These are phyloP conservation scores for Perccottus glenii DNA, from an alignment of 2,113 vertebrate genomes.

Conservation along the genomic window DNA sequence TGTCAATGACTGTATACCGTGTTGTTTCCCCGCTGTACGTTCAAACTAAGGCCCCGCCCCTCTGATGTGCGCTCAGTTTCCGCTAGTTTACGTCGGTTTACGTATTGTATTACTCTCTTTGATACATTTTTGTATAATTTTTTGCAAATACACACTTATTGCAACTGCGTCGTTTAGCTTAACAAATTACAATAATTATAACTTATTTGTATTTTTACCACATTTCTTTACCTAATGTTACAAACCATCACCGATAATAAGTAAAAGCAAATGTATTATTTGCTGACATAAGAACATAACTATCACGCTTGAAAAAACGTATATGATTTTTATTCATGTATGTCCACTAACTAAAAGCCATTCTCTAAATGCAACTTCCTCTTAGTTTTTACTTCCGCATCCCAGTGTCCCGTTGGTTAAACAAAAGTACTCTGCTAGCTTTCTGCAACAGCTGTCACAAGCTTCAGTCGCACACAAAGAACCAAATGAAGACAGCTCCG, in stretches of 20 bases:
- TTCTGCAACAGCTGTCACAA: constrained; percentile 7
- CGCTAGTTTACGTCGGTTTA: background rate
- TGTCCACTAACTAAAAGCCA: no score
- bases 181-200: no score
- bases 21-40: constrained; percentile 48
- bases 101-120: no score
- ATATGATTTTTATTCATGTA: no score
- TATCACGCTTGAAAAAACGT: no score
- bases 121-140: no score
- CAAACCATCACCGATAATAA: no score
- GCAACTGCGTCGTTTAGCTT: background rate
- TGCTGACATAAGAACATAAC: no score
- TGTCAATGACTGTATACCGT: no score
- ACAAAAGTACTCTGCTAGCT: constrained; percentile 22
- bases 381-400: constrained; percentile 61
- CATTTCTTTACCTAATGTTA: no score
- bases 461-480: background rate
- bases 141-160: background rate
- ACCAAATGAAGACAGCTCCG: constrained; percentile 13
- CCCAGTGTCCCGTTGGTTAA: constrained; percentile 11
- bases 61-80: constrained; percentile 19
- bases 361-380: constrained; percentile 39
- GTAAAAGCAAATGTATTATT: no score
- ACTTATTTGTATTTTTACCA: no score
- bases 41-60: constrained; percentile 56